Conservation (phyloP, 2,797 vertebrate species). For the Linurgus olivaceus region DNA sequence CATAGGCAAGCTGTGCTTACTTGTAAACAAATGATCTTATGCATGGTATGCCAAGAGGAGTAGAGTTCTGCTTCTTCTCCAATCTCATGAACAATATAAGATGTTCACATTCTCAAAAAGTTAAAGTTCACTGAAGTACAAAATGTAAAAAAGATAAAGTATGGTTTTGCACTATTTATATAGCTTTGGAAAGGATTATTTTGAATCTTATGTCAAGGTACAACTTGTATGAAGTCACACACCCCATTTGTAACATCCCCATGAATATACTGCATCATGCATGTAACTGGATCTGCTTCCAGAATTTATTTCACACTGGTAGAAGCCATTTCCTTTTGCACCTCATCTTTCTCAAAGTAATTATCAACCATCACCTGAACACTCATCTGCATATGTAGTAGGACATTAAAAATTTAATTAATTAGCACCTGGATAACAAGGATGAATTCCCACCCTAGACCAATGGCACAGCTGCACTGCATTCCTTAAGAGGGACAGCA, state of each 20-base stretch:
- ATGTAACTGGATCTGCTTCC: neutral
- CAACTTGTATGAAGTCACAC: neutral
- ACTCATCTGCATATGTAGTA: neutral
- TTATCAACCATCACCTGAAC: neutral
- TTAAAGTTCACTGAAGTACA: neutral
- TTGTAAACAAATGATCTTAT: neutral
- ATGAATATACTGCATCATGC: neutral
- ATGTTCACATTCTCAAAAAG: neutral
- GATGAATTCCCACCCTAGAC: neutral
- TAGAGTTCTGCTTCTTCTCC: neutral
- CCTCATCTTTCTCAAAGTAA: neutral
- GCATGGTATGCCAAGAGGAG: neutral
- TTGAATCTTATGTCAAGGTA: neutral
- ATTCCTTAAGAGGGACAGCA: neutral
- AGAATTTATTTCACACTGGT: neutral
- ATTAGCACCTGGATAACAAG: conserved; percentile 4
- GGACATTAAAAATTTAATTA: neutral
- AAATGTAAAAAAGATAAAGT: neutral
- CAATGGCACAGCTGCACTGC: neutral
- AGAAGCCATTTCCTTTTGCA: neutral
- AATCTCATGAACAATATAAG: neutral
- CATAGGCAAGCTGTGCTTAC: neutral
- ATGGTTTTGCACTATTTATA: neutral
- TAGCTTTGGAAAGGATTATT: neutral
- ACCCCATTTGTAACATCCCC: neutral